phyloP scores from a whole-genome alignment of 2,797 vertebrate species.

The Eulemur coronatus region DNA sequence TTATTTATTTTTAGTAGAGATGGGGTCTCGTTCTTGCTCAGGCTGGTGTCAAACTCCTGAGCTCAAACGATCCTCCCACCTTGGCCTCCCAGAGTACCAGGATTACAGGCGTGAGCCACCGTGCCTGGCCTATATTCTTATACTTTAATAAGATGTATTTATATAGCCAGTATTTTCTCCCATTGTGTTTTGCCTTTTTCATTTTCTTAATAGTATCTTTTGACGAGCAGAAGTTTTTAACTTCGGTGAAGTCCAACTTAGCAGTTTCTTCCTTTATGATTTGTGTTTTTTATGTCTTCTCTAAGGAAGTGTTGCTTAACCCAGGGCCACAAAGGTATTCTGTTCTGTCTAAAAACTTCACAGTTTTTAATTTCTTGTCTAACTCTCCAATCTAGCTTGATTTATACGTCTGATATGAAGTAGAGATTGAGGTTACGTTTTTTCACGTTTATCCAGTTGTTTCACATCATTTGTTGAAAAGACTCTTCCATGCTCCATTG shows the following conservation, averaged over 20 bases:
- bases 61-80: too few species aligned
- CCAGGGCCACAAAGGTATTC: background rate
- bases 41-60: too few species aligned
- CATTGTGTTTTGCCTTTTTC: background rate
- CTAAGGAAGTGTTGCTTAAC: background rate
- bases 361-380: background rate
- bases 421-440: too few species aligned
- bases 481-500: background rate
- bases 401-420: accelerated
- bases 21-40: too few species aligned
- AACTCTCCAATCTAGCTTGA: too few species aligned
- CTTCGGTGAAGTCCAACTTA: background rate
- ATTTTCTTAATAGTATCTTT: background rate
- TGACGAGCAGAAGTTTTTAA: background rate
- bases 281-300: background rate
- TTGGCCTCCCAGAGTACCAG: too few species aligned
- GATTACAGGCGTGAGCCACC: too few species aligned
- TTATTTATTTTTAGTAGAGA: too few species aligned
- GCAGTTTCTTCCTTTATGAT: background rate
- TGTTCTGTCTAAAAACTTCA: background rate
- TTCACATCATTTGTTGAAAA: background rate
- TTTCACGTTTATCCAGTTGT: background rate
- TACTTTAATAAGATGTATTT: background rate
- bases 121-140: background rate
- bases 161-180: background rate